A percentile compares a stretch with the other conserved stretches of the same genome.
Evolutionary conservation across 2,797 vertebrate species (phyloP).

Genomic region (Sorex maritimensis): DNA sequence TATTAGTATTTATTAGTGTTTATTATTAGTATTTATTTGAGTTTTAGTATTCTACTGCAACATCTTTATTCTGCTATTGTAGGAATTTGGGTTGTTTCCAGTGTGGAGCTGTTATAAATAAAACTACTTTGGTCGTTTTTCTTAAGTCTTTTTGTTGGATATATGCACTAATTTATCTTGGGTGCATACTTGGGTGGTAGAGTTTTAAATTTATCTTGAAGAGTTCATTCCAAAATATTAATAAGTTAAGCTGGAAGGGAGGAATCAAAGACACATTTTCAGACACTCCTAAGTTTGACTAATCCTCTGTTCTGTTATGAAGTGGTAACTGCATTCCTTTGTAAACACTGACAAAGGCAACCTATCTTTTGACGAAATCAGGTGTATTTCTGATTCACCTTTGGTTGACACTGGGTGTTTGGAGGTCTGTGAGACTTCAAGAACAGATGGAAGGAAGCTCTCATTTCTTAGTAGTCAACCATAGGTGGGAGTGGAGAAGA

Average conservation of each 20-base stretch:
- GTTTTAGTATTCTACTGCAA: not conserved
- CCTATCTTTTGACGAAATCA: conserved; percentile 47
- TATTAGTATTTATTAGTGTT: not conserved
- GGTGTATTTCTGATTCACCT: conserved; percentile 2
- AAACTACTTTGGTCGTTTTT: conserved; percentile 34
- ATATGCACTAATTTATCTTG: conserved; percentile 16
- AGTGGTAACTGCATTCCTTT: conserved; percentile 40
- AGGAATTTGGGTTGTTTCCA: conserved; percentile 41
- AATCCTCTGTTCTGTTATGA: conserved; percentile 9
- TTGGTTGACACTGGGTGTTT: conserved; percentile 24
- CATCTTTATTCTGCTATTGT: conserved; percentile 33
- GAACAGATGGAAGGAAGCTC: not conserved
- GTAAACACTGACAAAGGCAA: conserved; percentile 30
- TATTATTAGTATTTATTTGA: conserved; percentile 27
- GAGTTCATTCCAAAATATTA: conserved; percentile 25
- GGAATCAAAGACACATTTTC: conserved; percentile 19
- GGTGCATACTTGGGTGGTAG: not conserved
- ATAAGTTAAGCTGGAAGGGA: not conserved
- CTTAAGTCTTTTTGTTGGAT: conserved; percentile 6
- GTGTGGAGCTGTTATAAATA: not conserved
- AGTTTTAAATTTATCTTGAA: conserved; percentile 47
- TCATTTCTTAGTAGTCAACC: not conserved
- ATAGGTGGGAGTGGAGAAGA: not conserved
- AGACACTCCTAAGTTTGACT: conserved; percentile 26
- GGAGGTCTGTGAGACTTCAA: conserved; percentile 40